Evolutionary conservation across 2,888 invertebrate species (phyloP), one percentile per base, ranked within the genome.

Genomic region (Melanophora roralis): DNA sequence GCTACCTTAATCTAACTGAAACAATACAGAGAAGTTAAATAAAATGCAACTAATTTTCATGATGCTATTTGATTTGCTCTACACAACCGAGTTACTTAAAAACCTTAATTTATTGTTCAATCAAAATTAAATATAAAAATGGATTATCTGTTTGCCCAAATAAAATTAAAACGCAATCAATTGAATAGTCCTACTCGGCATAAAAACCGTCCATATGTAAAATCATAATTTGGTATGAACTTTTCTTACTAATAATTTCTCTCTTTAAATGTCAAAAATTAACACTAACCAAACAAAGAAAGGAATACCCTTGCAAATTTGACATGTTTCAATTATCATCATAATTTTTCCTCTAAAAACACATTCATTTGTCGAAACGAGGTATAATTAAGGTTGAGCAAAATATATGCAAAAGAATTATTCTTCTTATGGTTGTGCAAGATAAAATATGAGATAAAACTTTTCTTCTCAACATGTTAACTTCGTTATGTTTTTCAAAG

Each of bases 201-300:
- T n/a, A n/a, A n/a, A n/a, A n/a, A n/a, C n/a, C 27, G 6, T 27
- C 6, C 3, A 27, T 27, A 27, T 27, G 3, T 27, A 5, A 5
- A 6, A 5, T 19, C 19, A 2, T 2, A 9, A 45, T 9, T 8
- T 45, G 8, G 8, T 16, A 9, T 16, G n/a, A 49, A 23, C 23
- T 49, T 49, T 23, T n/a, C 9, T 23, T 49, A 21, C 19, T 8
- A 27, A 5, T 45, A 19, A 16, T 16, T 45, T 1, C 14, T 3
- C 7, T 7, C 23, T 5, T 12, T 27, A 27, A 5, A 27, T 27
- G 7, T 23, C 11, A 64, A 64, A 64, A 47, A 55, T 55, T 64
- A 73, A 55, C 53, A 62, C 62, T 43, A 62, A 55, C 72, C 72
- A 73, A 64, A 64, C 64, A 64, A 73, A 45, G 45, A 45, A 19